Conservation (phyloP, 2,113 vertebrate genomes). For the Datnioides undecimradiatus region DNA sequence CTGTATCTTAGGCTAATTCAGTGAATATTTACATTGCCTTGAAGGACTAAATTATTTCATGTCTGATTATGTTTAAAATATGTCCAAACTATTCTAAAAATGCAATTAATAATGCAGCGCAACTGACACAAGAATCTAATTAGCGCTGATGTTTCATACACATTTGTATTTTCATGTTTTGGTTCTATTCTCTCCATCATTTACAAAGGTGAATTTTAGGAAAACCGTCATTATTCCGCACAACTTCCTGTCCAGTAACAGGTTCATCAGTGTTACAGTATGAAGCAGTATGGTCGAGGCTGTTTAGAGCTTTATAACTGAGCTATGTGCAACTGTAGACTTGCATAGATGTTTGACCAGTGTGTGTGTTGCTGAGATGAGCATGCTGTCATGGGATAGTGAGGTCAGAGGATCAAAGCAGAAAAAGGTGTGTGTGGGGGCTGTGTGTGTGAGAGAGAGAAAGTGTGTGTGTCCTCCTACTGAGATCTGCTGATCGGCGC, state of each 20-base stretch:
- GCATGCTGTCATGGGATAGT: constrained; percentile 31
- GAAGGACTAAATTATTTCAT: not conserved
- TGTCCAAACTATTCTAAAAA: not conserved
- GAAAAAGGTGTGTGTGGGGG: not conserved
- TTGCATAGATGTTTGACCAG: not conserved
- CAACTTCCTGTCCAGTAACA: not conserved
- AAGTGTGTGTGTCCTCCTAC: not conserved
- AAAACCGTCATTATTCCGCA: not conserved
- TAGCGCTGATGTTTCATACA: not conserved
- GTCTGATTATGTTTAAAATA: not conserved
- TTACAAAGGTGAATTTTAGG: too few species aligned
- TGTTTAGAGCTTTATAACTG: not conserved
- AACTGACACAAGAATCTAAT: not conserved
- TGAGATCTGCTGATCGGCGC: constrained; percentile 32
- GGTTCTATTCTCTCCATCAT: too few species aligned
- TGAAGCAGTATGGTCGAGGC: not conserved
- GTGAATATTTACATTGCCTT: not conserved
- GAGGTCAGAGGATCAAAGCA: constrained; percentile 44
- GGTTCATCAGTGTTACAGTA: not conserved
- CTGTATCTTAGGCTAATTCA: not conserved
- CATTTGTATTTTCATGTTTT: too few species aligned
- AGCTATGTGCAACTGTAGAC: not conserved
- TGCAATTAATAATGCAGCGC: not conserved
- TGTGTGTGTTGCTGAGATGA: constrained; percentile 38
- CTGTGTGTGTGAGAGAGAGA: constrained; percentile 19